phyloP scores from a whole-genome alignment of 2,113 vertebrate genomes.

The Cinclus cinclus region DNA sequence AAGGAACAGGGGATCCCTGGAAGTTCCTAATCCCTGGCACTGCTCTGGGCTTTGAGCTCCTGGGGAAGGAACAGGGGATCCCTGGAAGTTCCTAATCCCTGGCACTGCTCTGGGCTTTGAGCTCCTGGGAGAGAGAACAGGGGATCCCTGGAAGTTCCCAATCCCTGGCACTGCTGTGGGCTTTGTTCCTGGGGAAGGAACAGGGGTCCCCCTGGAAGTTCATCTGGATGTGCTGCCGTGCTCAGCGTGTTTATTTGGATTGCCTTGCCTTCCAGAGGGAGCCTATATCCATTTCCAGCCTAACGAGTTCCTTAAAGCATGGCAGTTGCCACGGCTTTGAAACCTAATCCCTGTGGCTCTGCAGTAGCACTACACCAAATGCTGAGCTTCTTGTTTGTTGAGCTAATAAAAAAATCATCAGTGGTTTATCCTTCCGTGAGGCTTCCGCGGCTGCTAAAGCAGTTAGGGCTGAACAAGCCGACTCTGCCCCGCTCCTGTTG shows the following conservation, averaged over 20 bases:
- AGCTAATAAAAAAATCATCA: slow-evolving; percentile 47
- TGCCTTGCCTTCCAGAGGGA: slow-evolving; percentile 1
- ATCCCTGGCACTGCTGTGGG: background rate
- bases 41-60: background rate
- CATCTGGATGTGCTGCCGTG: background rate
- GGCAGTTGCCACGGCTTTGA: slow-evolving; percentile 22
- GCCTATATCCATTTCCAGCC: background rate
- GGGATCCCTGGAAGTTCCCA: rapidly evolving
- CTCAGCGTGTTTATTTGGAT: slow-evolving; percentile 33
- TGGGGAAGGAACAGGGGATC: background rate
- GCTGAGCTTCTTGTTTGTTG: slow-evolving; percentile 2
- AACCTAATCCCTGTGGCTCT: slow-evolving; percentile 5
- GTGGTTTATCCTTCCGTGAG: slow-evolving; percentile 29
- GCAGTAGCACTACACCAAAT: background rate
- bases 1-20: background rate
- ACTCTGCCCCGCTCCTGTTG: slow-evolving; percentile 29
- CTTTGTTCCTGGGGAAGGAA: background rate
- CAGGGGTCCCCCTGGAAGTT: background rate
- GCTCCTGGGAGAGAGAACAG: no score
- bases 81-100: background rate
- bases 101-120: background rate
- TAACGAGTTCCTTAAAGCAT: background rate
- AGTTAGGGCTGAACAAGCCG: background rate
- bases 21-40: rapidly evolving
- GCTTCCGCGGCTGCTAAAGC: background rate